Conservation (phyloP, 2,888 invertebrate genomes). For the Adelphocoris suturalis region DNA sequence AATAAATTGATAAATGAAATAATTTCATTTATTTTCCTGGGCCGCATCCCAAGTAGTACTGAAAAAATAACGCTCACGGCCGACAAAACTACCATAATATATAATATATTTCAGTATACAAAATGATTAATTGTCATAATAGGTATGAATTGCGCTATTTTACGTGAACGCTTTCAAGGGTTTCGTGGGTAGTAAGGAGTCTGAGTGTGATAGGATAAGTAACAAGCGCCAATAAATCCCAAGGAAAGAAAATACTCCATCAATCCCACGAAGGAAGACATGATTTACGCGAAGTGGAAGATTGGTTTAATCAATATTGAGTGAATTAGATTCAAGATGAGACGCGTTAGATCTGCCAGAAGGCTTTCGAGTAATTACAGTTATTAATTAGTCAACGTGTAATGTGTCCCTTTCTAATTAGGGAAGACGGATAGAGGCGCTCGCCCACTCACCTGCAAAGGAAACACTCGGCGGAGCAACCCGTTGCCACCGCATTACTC, state of each 20-base stretch:
- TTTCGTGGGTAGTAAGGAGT: too few relatives aligned
- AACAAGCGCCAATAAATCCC: not conserved
- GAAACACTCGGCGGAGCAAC: not conserved
- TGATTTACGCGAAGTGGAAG: not conserved
- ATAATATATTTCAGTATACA: too few relatives aligned
- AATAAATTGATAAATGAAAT: too few relatives aligned
- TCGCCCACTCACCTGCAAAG: conserved; percentile 17
- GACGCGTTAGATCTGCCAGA: not conserved
- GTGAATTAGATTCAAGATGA: not conserved
- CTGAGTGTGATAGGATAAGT: too few relatives aligned
- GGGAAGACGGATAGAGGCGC: conserved; percentile 34
- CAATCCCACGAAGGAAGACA: not conserved
- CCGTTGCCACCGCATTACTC: conserved; percentile 39
- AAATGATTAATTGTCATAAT: too few relatives aligned
- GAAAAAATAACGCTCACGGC: too few relatives aligned
- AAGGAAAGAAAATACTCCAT: not conserved
- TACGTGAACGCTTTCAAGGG: too few relatives aligned
- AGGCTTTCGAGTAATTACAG: conserved; percentile 45
- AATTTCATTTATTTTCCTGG: too few relatives aligned
- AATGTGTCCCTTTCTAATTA: conserved; percentile 50
- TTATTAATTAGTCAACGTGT: conserved; percentile 44
- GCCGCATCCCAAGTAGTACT: too few relatives aligned
- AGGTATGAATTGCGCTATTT: too few relatives aligned
- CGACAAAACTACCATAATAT: too few relatives aligned
- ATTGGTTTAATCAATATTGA: conserved; percentile 21